These are phyloP conservation scores for Grammomys dolichurus DNA, from an alignment of 2,113 vertebrate species.

Conservation along the genomic window DNA sequence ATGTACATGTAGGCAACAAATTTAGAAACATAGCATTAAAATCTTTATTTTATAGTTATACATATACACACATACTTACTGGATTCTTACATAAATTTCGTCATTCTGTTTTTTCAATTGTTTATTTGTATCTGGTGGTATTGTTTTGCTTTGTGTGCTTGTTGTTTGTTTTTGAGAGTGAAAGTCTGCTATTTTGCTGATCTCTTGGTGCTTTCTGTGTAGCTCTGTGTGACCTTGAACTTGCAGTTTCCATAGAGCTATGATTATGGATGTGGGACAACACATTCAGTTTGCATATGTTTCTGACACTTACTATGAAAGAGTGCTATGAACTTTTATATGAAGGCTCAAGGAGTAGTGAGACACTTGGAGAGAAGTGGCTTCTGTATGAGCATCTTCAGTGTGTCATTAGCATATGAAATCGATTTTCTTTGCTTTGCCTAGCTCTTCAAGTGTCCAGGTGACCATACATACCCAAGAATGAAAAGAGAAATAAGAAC, in stretches of 20 bases:
- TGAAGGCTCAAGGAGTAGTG: not conserved
- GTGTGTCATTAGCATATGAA: not conserved
- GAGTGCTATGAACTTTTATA: not conserved
- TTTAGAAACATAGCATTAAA: not conserved
- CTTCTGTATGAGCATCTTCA: not conserved
- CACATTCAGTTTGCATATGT: not conserved
- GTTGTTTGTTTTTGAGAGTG: not conserved
- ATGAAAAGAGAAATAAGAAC: conserved; percentile 17
- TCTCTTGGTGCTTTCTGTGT: not conserved
- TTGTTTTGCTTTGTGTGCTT: not conserved
- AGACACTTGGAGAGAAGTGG: not conserved
- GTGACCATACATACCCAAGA: not conserved
- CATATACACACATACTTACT: not conserved
- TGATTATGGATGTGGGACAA: not conserved
- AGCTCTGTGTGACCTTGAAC: not conserved
- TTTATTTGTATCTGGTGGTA: not conserved
- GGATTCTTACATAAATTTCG: not conserved
- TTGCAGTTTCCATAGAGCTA: not conserved
- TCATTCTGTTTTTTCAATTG: not conserved
- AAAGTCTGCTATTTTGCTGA: not conserved
- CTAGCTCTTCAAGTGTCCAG: not conserved
- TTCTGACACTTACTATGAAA: not conserved
- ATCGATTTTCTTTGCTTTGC: not conserved
- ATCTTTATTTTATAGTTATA: not conserved
- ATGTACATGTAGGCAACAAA: not conserved